These are phyloP conservation scores for Campoplex capitator DNA, from an alignment of 2,888 invertebrate species.

Conservation along the genomic window DNA sequence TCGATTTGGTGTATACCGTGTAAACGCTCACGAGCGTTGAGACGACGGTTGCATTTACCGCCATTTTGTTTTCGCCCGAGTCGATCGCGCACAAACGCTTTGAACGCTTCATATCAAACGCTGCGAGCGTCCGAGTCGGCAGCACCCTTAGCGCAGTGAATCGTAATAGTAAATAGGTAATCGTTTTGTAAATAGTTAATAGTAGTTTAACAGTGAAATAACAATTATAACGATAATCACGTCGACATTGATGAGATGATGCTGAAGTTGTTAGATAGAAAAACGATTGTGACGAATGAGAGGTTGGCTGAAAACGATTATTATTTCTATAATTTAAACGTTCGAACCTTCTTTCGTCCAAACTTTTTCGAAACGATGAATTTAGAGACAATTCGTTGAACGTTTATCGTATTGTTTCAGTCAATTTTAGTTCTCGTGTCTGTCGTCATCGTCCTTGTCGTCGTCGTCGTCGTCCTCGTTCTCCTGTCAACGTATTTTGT, in stretches of 20 bases:
- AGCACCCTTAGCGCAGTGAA: not conserved
- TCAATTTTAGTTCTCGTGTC: slow-evolving; percentile 32
- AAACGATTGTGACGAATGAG: slow-evolving; percentile 40
- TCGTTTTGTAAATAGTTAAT: slow-evolving; percentile 58
- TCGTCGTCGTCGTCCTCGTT: slow-evolving; percentile 43
- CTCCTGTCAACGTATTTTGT: slow-evolving; percentile 36
- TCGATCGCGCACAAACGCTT: too few species aligned
- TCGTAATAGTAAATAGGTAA: slow-evolving; percentile 21
- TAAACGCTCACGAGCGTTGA: too few species aligned
- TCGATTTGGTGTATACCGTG: too few species aligned
- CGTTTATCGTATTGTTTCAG: slow-evolving; percentile 61
- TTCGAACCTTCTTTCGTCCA: not conserved
- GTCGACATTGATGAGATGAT: slow-evolving; percentile 37
- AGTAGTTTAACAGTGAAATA: slow-evolving; percentile 64
- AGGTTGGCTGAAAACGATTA: slow-evolving; percentile 12
- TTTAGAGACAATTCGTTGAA: slow-evolving; percentile 64
- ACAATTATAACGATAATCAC: slow-evolving; percentile 63
- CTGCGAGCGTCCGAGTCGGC: too few species aligned
- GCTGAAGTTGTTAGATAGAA: slow-evolving; percentile 36
- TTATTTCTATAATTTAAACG: not conserved
- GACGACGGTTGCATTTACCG: too few species aligned
- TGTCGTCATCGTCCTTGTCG: slow-evolving; percentile 24
- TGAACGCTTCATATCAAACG: too few species aligned
- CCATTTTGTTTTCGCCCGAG: too few species aligned
- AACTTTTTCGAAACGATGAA: slow-evolving; percentile 34